Evolutionary conservation across 1,140 invertebrate species (phyloP).

Genomic region (Achatina immaculata): DNA sequence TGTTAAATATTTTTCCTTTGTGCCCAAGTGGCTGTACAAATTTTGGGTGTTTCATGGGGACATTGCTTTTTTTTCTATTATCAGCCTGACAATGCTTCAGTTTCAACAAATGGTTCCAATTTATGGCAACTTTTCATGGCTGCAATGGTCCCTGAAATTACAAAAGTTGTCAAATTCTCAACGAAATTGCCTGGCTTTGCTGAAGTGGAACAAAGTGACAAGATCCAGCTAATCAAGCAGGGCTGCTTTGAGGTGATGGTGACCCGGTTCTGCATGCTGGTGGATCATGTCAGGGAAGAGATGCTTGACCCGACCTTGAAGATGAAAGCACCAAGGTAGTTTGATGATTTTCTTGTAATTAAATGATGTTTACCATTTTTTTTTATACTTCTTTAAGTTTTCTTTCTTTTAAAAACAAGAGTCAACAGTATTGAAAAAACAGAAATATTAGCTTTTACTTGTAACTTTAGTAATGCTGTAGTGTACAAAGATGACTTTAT

Average conservation of each 20-base stretch:
- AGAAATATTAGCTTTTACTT: too few species aligned
- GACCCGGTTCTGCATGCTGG: conserved; percentile 64
- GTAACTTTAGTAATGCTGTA: too few species aligned
- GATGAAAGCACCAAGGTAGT: conserved; percentile 63
- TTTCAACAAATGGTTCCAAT: conserved; percentile 45
- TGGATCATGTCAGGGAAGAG: conserved; percentile 57
- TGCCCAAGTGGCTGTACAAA: too few species aligned
- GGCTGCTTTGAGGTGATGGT: conserved; percentile 71
- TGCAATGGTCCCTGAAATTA: conserved; percentile 83
- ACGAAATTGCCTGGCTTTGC: conserved; percentile 84
- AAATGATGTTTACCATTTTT: too few species aligned
- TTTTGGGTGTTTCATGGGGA: too few species aligned
- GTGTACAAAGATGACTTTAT: too few species aligned
- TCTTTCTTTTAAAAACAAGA: too few species aligned
- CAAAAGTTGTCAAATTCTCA: conserved; percentile 97
- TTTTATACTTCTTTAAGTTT: too few species aligned
- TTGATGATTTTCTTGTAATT: too few species aligned
- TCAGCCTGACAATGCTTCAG: conserved; percentile 53
- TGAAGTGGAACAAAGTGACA: conserved; percentile 34
- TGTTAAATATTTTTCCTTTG: too few species aligned
- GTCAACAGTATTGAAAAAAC: too few species aligned
- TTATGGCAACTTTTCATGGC: conserved; percentile 66
- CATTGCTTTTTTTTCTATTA: conserved; percentile 23
- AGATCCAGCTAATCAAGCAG: conserved; percentile 79
- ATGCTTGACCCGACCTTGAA: conserved; percentile 69